These are phyloP conservation scores for Macrophya annulata DNA, from an alignment of 2,888 invertebrate genomes.

Conservation along the genomic window DNA sequence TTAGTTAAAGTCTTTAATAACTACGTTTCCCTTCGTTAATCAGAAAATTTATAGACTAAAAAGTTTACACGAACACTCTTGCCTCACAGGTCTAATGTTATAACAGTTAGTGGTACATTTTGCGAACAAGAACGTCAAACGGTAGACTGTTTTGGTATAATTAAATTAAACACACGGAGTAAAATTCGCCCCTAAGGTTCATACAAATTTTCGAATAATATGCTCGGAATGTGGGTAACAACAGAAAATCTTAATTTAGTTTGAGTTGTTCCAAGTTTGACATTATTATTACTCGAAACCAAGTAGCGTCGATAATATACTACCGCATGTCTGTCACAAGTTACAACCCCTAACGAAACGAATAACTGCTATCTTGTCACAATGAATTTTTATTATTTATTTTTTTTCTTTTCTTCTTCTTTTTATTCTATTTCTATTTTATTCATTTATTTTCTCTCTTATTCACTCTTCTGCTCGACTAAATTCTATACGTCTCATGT, in stretches of 20 bases:
- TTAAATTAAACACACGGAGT: slow-evolving; percentile 36
- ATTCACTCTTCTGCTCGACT: neutral
- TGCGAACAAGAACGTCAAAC: slow-evolving; percentile 49
- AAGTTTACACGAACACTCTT: slow-evolving; percentile 22
- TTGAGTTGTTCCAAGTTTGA: slow-evolving; percentile 47
- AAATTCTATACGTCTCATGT: neutral
- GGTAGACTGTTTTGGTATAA: slow-evolving; percentile 36
- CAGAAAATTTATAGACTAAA: neutral
- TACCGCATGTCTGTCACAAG: neutral
- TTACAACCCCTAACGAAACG: slow-evolving; percentile 42
- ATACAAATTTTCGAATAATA: slow-evolving; percentile 43
- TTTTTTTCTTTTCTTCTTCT: neutral
- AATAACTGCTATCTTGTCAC: slow-evolving; percentile 28
- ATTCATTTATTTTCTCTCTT: neutral
- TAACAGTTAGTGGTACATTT: slow-evolving; percentile 22
- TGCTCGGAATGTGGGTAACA: slow-evolving; percentile 33
- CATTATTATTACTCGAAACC: slow-evolving; percentile 43
- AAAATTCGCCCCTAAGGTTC: slow-evolving; percentile 25
- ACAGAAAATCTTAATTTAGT: slow-evolving; percentile 50
- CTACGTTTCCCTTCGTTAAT: neutral
- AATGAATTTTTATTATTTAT: neutral
- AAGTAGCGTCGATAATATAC: slow-evolving; percentile 43
- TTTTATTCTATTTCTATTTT: neutral
- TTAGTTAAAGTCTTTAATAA: slow-evolving; percentile 1
- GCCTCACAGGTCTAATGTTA: slow-evolving; percentile 10